These are phyloP conservation scores for Cryptops parisi DNA, from an alignment of 2,888 invertebrate genomes.

Conservation along the genomic window DNA sequence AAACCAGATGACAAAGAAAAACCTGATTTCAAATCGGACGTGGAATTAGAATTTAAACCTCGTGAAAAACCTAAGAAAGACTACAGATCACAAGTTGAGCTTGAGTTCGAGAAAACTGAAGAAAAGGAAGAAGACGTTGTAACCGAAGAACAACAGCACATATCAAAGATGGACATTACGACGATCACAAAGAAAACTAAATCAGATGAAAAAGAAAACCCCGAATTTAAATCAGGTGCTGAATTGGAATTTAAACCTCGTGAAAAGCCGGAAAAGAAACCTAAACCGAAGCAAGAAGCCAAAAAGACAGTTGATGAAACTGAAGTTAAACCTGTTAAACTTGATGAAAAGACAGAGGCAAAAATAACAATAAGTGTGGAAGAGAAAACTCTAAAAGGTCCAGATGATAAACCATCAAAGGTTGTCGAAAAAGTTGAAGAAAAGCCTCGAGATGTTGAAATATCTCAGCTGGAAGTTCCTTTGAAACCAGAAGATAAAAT, in stretches of 20 bases:
- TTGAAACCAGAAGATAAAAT: neutral
- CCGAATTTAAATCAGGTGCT: too few relatives aligned
- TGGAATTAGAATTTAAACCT: neutral
- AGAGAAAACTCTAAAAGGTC: too few relatives aligned
- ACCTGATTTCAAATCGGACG: neutral
- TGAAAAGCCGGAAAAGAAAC: neutral
- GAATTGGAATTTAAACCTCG: neutral
- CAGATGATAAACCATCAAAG: neutral
- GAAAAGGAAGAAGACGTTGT: neutral
- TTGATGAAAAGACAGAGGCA: neutral
- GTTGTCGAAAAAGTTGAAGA: neutral
- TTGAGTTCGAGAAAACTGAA: neutral
- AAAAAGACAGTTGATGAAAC: neutral
- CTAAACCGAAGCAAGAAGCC: neutral
- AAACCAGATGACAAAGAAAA: conserved; percentile 14
- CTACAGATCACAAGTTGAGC: neutral
- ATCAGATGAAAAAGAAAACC: conserved; percentile 4
- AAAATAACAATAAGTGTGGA: too few relatives aligned
- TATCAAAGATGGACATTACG: conserved; percentile 10
- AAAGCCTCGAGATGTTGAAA: neutral
- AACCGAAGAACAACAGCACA: neutral
- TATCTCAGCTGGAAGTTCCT: neutral
- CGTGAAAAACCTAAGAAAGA: neutral
- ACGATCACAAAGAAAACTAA: conserved; percentile 15
- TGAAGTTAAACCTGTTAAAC: neutral